phyloP scores from a whole-genome alignment of 1,140 invertebrate genomes.

The Temnothorax longispinosus region DNA sequence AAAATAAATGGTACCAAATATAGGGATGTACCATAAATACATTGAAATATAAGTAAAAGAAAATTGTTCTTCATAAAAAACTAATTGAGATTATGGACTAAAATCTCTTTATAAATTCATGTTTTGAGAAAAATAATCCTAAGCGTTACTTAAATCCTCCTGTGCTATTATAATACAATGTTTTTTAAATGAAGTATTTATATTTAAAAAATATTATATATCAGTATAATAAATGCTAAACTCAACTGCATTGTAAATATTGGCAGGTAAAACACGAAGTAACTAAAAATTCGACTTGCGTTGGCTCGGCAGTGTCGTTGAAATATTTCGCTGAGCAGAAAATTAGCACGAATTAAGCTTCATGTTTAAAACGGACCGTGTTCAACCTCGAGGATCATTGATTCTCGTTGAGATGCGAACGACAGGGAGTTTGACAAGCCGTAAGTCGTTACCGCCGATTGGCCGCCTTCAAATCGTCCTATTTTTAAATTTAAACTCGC shows the following conservation, averaged over 20 bases:
- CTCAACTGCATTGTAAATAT: constrained; percentile 11
- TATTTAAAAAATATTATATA: background rate
- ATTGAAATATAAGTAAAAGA: background rate
- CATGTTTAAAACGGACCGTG: constrained; percentile 15
- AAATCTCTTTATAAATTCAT: background rate
- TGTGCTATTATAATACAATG: background rate
- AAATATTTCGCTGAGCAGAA: constrained; percentile 39
- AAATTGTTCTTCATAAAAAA: background rate
- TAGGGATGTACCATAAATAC: background rate
- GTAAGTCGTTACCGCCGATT: constrained; percentile 48
- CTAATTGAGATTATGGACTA: background rate
- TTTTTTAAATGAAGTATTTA: background rate
- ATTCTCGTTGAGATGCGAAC: constrained; percentile 33
- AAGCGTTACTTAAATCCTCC: background rate
- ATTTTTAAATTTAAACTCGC: constrained; percentile 46
- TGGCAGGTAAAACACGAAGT: constrained; percentile 4
- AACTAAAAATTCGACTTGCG: constrained; percentile 36
- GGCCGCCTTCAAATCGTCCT: constrained; percentile 13
- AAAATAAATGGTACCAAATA: constrained; percentile 4
- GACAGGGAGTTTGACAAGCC: constrained; percentile 23
- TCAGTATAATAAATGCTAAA: constrained; percentile 9
- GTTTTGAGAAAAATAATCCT: background rate
- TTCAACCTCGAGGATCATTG: constrained; percentile 55
- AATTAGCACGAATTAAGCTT: constrained; percentile 57
- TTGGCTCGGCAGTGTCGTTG: constrained; percentile 10